phyloP scores from a whole-genome alignment of 2,797 vertebrate species.

The Leptatherina wallacei region DNA sequence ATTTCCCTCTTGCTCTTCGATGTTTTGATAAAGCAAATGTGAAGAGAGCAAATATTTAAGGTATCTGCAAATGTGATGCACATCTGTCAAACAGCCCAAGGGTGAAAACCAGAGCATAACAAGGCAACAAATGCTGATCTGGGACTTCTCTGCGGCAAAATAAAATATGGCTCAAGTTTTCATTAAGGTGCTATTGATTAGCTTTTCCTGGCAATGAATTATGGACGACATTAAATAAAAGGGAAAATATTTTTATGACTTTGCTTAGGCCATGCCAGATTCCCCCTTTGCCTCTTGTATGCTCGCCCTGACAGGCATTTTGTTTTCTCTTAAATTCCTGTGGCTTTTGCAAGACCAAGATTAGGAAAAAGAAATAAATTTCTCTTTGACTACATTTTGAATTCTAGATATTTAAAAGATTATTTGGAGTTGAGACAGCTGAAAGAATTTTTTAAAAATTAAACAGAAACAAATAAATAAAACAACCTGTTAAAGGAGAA shows the following conservation, averaged over 20 bases:
- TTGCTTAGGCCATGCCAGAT: constrained; percentile 92
- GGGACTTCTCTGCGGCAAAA: constrained; percentile 92
- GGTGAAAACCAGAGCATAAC: constrained; percentile 84
- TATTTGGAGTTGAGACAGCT: background rate
- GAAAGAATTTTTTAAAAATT: background rate
- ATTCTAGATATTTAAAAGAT: constrained; percentile 25
- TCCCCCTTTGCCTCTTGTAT: constrained; percentile 73
- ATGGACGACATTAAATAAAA: constrained; percentile 99
- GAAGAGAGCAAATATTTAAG: constrained; percentile 85
- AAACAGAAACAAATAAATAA: background rate
- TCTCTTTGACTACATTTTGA: constrained; percentile 36
- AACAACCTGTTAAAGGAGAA: background rate
- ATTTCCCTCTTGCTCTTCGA: constrained; percentile 65
- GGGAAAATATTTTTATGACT: constrained; percentile 99
- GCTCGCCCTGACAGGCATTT: constrained; percentile 81
- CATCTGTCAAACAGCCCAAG: constrained; percentile 86
- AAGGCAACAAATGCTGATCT: constrained; percentile 94
- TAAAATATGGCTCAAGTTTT: constrained; percentile 99
- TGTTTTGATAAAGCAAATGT: constrained; percentile 79
- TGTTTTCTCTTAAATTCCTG: constrained; percentile 83
- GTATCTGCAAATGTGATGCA: constrained; percentile 84
- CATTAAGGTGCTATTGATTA: constrained; percentile 99
- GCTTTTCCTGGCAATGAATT: constrained; percentile 99
- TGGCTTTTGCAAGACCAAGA: constrained; percentile 71
- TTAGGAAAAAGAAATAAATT: constrained; percentile 33